Evolutionary conservation across 2,113 vertebrate genomes (phyloP).

Genomic region (Notothenia rossii): DNA sequence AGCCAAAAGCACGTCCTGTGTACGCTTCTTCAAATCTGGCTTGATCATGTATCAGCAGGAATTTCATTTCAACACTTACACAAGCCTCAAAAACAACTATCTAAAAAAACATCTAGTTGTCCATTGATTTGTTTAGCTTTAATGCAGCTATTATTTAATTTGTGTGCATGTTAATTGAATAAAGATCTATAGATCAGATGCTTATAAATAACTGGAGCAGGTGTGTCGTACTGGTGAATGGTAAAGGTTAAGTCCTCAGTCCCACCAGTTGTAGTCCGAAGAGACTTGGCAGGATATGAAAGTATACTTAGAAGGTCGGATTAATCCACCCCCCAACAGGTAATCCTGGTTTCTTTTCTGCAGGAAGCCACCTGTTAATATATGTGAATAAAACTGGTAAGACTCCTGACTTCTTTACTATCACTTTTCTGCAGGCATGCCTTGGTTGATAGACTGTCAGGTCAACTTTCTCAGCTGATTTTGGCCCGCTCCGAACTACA

Average conservation of each 20-base stretch:
- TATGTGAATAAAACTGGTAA: background rate
- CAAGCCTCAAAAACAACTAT: background rate
- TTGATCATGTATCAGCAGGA: slow-evolving; percentile 46
- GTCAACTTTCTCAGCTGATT: slow-evolving; percentile 66
- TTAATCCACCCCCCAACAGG: slow-evolving; percentile 56
- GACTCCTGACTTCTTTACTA: background rate
- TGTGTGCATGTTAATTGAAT: background rate
- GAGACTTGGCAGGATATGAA: slow-evolving; percentile 53
- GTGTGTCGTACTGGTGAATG: slow-evolving; percentile 10
- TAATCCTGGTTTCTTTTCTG: slow-evolving; percentile 42
- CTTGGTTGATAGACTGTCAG: background rate
- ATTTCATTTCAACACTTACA: slow-evolving; percentile 9
- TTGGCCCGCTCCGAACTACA: slow-evolving; percentile 69
- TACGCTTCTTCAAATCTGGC: slow-evolving; percentile 3
- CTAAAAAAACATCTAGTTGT: background rate
- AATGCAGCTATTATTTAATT: background rate
- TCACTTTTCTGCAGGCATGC: background rate
- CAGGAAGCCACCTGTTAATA: background rate
- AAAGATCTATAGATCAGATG: background rate
- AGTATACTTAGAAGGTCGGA: slow-evolving; percentile 58
- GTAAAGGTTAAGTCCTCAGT: slow-evolving; percentile 45
- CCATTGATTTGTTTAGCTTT: background rate
- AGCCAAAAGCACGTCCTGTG: slow-evolving; percentile 24
- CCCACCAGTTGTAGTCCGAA: slow-evolving; percentile 38
- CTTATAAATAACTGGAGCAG: slow-evolving; percentile 1